These are phyloP conservation scores for Brachypodius melanocephalos DNA, from an alignment of 2,113 vertebrate genomes.

Conservation along the genomic window DNA sequence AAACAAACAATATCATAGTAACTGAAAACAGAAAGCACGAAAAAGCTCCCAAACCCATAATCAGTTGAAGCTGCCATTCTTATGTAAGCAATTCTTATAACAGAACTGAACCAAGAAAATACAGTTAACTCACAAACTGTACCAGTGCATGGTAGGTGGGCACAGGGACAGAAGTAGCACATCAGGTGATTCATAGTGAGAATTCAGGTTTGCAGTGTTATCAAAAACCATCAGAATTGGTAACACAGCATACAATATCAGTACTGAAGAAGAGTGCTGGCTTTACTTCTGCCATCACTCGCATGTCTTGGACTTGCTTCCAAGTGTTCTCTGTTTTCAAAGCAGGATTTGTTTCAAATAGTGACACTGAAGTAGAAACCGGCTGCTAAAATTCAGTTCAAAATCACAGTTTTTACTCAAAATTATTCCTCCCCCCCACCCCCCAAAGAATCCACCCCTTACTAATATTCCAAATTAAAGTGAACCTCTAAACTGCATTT, in stretches of 20 bases:
- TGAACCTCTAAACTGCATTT: neutral
- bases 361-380: neutral
- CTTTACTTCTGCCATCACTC: neutral
- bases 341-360: neutral
- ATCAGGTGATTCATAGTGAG: neutral
- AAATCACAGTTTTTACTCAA: neutral
- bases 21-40: neutral
- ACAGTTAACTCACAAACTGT: neutral
- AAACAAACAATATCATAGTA: neutral
- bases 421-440: rapidly evolving
- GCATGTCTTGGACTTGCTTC: neutral
- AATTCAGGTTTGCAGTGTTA: neutral
- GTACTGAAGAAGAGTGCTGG: neutral
- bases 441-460: neutral
- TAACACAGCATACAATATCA: neutral
- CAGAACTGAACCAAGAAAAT: neutral
- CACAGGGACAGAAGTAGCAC: neutral
- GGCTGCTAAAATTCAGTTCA: neutral
- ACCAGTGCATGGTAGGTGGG: neutral
- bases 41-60: neutral
- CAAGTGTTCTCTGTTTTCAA: neutral
- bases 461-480: neutral
- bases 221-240: neutral
- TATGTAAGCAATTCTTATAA: neutral
- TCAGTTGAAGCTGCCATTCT: neutral